Evolutionary conservation across 2,113 vertebrate genomes (phyloP), one percentile per base, ranked within the genome.

Genomic region (Aspiorhynchus laticeps): DNA sequence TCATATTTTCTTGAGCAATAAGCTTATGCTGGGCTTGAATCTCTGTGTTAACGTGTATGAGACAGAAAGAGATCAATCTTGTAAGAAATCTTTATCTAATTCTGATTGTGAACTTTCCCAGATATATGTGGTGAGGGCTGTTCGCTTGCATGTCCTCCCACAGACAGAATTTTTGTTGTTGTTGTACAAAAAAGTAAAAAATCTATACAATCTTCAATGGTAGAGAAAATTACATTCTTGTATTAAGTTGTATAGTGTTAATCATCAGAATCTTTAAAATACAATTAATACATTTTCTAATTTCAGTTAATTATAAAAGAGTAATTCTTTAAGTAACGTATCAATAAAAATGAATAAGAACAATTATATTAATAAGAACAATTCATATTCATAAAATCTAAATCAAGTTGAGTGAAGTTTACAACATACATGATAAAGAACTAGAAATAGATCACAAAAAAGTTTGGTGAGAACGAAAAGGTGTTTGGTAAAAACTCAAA

Each of bases 61-160:
- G 53, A 43, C 51, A 33, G 28, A 77, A 65, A 33, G 56, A 56
- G 56, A 61, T 59, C 5, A 36, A 59, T 59, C 19, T 79, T 10
- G 36, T 14, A 46, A 59, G 15, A 61, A 51, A 81, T 81, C 38
- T 81, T 21, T 67, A 61, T 67, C 80, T 43, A 46, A 31, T 12
- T 82, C 15, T 65, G n/a, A 65, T 46, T 81, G 59, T 82, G n/a
- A 67, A 82, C 78, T 82, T 82, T 82, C 80, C 80, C 80, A 59
- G 31, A 56, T 80, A 59, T 59, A 67, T 21, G 9, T n/a, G 33
- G n/a, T 28, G 24, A 63, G n/a, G 36, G 36, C 48, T 69, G 21
- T 67, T 12, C 33, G 38, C 79, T 74, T 61, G 21, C 28, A 61
- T 67, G 75, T 81, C 78, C 83, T 87, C 76, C 83, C 51, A 81